A percentile compares a stretch with the other conserved stretches of the same genome.
Evolutionary conservation across 1,140 invertebrate species (phyloP).

Genomic region (Trachelipus rathkii): DNA sequence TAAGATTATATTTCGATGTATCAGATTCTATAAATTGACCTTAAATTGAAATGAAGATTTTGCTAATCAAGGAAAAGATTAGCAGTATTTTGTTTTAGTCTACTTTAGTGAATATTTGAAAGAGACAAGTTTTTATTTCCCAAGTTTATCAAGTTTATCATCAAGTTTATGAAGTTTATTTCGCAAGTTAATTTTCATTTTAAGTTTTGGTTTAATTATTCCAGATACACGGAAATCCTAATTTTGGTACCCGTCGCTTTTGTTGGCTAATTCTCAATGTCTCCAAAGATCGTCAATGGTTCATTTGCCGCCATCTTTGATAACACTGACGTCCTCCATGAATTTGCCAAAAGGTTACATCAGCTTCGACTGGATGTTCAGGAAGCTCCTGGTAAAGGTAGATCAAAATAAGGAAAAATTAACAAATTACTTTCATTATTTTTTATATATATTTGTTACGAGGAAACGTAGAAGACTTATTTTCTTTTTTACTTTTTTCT

Average conservation of each 20-base stretch:
- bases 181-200: not conserved
- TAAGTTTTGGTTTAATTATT: constrained; percentile 26
- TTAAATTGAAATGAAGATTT: too few species aligned
- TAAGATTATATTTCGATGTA: too few species aligned
- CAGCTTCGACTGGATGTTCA: constrained; percentile 49
- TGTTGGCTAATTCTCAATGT: constrained; percentile 88
- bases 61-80: too few species aligned
- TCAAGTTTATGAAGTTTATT: not conserved
- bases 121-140: too few species aligned
- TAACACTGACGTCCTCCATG: constrained; percentile 72
- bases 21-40: too few species aligned
- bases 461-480: too few species aligned
- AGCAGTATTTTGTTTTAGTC: too few species aligned
- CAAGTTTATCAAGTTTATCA: too few species aligned
- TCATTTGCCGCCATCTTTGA: constrained; percentile 94
- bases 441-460: too few species aligned
- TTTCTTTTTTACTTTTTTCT: too few species aligned
- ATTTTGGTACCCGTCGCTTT: constrained; percentile 87
- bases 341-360: constrained; percentile 66
- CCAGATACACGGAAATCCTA: constrained; percentile 68
- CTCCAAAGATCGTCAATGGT: constrained; percentile 93
- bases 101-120: too few species aligned
- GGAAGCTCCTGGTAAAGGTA: constrained; percentile 44
- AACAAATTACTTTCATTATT: too few species aligned
- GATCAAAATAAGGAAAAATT: not conserved